Evolutionary conservation across 1,140 invertebrate genomes (phyloP), one percentile per base, ranked within the genome.

Genomic region (Drosophila bocki): DNA sequence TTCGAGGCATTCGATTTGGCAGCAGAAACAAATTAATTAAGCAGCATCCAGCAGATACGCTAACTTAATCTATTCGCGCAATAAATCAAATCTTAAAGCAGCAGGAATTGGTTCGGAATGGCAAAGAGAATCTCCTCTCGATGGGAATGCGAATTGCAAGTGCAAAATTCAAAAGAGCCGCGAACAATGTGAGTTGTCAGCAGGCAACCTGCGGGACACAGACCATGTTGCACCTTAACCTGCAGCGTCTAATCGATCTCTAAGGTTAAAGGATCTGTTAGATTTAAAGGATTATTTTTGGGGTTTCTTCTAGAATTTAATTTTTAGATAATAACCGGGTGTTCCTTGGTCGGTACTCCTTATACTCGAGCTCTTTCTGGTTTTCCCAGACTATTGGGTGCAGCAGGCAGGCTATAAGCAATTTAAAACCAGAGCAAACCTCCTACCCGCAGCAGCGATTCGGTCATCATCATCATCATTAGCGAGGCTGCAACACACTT

Each of bases 1-100:
- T 80, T 78, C 80, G 63, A 60, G 42, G 57, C 80, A 82, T 86
- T 86, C 82, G 79, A 90, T 85, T 90, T 78, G 79, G 76, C 68
- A 72, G 75, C 71, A 85, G 83, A 88, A 90, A 91, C 87, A 91
- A 91, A 91, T 91, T 91, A 91, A 91, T 91, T 91, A 91, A 91
- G 82, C 87, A 69, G 50, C 82, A 90, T 85, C 82, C 78, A 65
- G 65, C 85, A 90, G 82, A 90, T 78, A 85, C 68, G 87, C 88
- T 91, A 75, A 88, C 88, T 91, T 82, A 79, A 88, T 88, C 88
- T 78, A 88, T 84, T 84, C 60, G 58, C 54, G 61, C 88, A 50
- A 84, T 91, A 91, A 91, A 91, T 91, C 88, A 91, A 91, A 83
- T 85, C 75, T 75, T 51, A 68, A 83, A 83, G 60, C 67, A 80